phyloP scores from a whole-genome alignment of 2,797 vertebrate genomes.

The Microchirus variegatus region DNA sequence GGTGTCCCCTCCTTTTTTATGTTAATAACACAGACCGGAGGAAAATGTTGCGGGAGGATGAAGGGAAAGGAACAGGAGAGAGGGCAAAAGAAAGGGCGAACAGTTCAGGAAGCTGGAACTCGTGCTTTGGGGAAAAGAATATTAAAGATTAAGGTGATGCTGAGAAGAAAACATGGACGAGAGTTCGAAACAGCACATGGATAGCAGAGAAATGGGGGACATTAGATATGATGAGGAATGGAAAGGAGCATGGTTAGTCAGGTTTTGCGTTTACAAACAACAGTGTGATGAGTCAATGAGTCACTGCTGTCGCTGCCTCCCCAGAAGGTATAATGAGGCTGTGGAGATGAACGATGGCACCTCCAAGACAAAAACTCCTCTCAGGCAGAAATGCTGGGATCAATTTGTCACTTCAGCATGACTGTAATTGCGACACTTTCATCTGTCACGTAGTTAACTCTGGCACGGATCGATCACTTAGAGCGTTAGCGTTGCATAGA shows the following conservation, averaged over 20 bases:
- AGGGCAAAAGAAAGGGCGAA: constrained; percentile 69
- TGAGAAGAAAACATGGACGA: constrained; percentile 43
- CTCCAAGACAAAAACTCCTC: constrained; percentile 63
- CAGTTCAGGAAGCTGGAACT: constrained; percentile 67
- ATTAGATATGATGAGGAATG: constrained; percentile 63
- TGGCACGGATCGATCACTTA: constrained; percentile 73
- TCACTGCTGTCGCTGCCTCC: constrained; percentile 59
- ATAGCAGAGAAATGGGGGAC: constrained; percentile 53
- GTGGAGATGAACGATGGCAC: constrained; percentile 66
- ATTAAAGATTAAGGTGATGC: constrained; percentile 72
- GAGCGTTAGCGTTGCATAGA: constrained; percentile 61
- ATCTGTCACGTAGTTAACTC: constrained; percentile 76
- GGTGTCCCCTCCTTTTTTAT: constrained; percentile 60
- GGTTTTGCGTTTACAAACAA: constrained; percentile 72
- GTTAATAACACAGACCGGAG: constrained; percentile 64
- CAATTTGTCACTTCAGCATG: constrained; percentile 72
- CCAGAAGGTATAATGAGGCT: constrained; percentile 70
- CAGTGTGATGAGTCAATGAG: constrained; percentile 72
- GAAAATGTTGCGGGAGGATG: constrained; percentile 31
- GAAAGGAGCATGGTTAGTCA: constrained; percentile 54
- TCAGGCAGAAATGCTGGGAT: constrained; percentile 59
- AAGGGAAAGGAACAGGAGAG: constrained; percentile 38
- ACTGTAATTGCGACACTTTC: constrained; percentile 77
- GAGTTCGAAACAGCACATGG: constrained; percentile 32
- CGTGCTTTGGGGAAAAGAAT: constrained; percentile 68